Evolutionary conservation across 2,888 invertebrate species (phyloP).

Genomic region (Cistogaster globosa): DNA sequence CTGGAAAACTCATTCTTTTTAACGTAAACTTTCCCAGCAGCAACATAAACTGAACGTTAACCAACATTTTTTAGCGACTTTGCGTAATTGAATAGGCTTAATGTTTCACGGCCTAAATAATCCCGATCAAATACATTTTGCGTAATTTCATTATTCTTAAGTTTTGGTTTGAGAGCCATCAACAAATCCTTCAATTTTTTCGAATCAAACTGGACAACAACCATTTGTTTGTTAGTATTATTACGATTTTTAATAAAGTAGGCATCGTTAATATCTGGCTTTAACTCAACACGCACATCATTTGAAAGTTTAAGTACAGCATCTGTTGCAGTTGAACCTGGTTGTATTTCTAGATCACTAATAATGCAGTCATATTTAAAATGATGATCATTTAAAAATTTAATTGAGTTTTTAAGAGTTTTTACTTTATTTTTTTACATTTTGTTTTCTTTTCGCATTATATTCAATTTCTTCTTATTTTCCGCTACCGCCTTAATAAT

Average conservation of each 20-base stretch:
- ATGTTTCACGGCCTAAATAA: constrained; percentile 11
- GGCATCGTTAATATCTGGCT: neutral
- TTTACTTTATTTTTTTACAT: too few relatives aligned
- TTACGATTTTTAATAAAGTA: neutral
- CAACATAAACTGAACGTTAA: neutral
- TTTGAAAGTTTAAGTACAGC: constrained; percentile 1
- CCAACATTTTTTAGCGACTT: constrained; percentile 5
- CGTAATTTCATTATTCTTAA: too few relatives aligned
- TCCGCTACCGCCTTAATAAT: too few relatives aligned
- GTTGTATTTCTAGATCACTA: too few relatives aligned
- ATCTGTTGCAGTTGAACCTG: neutral
- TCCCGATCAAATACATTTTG: too few relatives aligned
- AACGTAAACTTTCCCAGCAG: neutral
- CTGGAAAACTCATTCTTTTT: neutral
- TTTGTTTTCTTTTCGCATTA: too few relatives aligned
- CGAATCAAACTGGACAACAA: neutral
- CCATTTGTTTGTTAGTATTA: neutral
- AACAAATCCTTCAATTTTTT: constrained; percentile 6
- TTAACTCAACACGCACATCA: neutral
- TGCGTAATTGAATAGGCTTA: constrained; percentile 17
- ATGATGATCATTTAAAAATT: too few relatives aligned
- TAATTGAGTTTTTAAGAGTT: too few relatives aligned
- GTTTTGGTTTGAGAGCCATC: neutral
- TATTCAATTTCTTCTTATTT: too few relatives aligned
- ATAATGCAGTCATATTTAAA: too few relatives aligned